phyloP scores from a whole-genome alignment of 2,888 invertebrate species.

The Spisula solida region DNA sequence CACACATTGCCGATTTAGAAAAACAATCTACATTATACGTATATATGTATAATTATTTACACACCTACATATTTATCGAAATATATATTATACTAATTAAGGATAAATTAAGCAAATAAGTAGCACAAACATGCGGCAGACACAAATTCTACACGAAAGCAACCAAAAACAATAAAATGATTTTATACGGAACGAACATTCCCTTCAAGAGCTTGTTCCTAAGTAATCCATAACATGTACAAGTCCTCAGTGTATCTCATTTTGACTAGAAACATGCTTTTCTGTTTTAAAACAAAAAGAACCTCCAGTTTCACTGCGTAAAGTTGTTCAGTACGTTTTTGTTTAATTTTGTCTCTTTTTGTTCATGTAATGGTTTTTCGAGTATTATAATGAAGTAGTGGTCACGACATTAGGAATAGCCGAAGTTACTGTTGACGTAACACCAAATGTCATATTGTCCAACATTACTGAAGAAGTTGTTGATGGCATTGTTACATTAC shows the following conservation, averaged over 20 bases:
- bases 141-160: background rate
- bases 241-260: background rate
- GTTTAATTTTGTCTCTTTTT: background rate
- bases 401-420: slow-evolving; percentile 78
- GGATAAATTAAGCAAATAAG: background rate
- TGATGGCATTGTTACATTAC: slow-evolving; percentile 70
- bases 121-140: background rate
- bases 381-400: slow-evolving; percentile 73
- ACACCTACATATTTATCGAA: background rate
- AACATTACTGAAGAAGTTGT: slow-evolving; percentile 64
- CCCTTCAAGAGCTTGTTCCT: slow-evolving; percentile 2
- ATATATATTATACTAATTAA: background rate
- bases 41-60: background rate
- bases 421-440: slow-evolving; percentile 66
- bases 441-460: slow-evolving; percentile 69
- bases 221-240: background rate
- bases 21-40: slow-evolving; percentile 24
- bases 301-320: slow-evolving; percentile 22
- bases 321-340: background rate
- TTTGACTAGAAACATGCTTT: slow-evolving; percentile 35
- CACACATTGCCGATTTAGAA: slow-evolving; percentile 45
- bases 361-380: slow-evolving; percentile 4
- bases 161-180: slow-evolving; percentile 11
- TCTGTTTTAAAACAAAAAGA: background rate
- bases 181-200: background rate